Percentiles rank a stretch among this genome's conserved stretches.
Conservation (phyloP, 2,113 vertebrate genomes). For the Pithys albifrons region DNA sequence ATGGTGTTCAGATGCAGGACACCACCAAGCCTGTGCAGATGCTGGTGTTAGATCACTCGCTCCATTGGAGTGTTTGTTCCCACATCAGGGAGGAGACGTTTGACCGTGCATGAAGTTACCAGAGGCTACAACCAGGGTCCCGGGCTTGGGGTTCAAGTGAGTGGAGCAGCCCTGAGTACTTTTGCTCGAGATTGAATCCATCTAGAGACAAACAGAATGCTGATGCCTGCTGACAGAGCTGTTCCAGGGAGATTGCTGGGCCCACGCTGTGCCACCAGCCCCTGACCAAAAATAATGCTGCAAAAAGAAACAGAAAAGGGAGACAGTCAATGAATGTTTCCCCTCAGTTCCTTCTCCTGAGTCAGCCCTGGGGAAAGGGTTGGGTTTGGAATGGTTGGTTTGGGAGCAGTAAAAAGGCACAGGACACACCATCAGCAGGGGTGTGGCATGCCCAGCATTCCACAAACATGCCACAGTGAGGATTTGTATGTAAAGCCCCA, state of each 20-base stretch:
- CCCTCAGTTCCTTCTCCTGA: not conserved
- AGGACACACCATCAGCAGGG: not conserved
- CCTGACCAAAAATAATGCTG: accelerated
- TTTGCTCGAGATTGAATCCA: not conserved
- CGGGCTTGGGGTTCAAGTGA: not conserved
- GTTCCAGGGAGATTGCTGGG: not conserved
- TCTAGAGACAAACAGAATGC: accelerated
- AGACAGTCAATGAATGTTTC: accelerated
- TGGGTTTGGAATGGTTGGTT: not conserved
- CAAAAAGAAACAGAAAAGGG: not conserved
- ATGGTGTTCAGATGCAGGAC: not conserved
- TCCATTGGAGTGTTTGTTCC: not conserved
- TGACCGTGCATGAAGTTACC: not conserved
- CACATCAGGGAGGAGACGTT: not conserved
- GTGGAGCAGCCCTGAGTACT: not conserved
- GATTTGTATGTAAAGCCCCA: accelerated
- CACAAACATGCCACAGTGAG: not conserved
- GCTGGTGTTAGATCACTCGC: too few species aligned
- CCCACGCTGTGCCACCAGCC: too few species aligned
- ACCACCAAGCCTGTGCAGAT: not conserved
- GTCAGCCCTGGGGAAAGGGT: not conserved
- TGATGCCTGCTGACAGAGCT: not conserved
- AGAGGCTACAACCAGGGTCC: not conserved
- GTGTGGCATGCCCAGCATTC: accelerated
- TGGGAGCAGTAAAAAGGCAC: not conserved